Evolutionary conservation across 2,888 invertebrate genomes (phyloP).

Genomic region (Sesia bembeciformis): DNA sequence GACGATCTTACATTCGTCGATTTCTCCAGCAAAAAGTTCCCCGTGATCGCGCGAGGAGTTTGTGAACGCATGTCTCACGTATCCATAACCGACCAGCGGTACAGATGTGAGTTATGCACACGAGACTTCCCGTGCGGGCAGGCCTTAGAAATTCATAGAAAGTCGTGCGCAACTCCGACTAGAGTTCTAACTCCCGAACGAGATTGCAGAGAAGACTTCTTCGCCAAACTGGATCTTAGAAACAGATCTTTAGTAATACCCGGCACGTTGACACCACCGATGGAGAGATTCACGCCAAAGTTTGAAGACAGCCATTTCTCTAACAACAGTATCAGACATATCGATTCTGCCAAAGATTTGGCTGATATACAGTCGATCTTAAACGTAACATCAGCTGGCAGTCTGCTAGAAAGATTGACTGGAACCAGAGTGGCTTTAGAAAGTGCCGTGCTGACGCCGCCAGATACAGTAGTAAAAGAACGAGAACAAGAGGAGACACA

Average conservation of each 20-base stretch:
- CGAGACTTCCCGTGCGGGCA: constrained; percentile 82
- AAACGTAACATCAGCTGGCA: constrained; percentile 82
- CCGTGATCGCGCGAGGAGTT: constrained; percentile 82
- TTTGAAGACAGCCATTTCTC: constrained; percentile 49
- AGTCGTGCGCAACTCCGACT: constrained; percentile 48
- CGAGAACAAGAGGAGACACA: constrained; percentile 80
- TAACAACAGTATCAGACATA: constrained; percentile 52
- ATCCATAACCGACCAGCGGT: constrained; percentile 74
- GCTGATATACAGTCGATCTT: constrained; percentile 91
- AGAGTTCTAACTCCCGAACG: constrained; percentile 69
- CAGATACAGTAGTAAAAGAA: constrained; percentile 53
- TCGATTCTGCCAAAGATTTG: constrained; percentile 80
- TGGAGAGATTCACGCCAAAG: constrained; percentile 57
- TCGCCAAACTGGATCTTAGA: constrained; percentile 85
- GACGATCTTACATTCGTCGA: constrained; percentile 85
- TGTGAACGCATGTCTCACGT: constrained; percentile 79
- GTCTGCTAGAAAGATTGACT: constrained; percentile 77
- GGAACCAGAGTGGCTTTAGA: constrained; percentile 57
- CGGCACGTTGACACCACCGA: constrained; percentile 58
- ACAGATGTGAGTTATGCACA: constrained; percentile 80
- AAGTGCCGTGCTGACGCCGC: constrained; percentile 56
- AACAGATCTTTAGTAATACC: constrained; percentile 77
- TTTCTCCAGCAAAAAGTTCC: constrained; percentile 85
- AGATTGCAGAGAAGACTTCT: constrained; percentile 83
- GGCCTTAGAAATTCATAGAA: constrained; percentile 80